Evolutionary conservation across 1,140 invertebrate genomes (phyloP), one percentile per base, ranked within the genome.

Genomic region (Tetragonula clypearis): DNA sequence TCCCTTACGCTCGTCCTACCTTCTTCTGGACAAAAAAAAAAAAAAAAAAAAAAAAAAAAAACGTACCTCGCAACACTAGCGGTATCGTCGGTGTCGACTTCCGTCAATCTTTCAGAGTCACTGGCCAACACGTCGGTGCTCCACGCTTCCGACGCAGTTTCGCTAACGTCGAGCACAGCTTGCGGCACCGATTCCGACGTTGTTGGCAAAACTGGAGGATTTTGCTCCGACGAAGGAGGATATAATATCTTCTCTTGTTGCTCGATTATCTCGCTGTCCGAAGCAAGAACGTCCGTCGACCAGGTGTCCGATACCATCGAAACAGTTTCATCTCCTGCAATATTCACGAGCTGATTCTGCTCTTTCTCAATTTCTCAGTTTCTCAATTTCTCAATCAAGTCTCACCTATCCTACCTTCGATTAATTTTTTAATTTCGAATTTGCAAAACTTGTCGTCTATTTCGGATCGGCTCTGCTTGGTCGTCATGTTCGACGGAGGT

Each of bases 371-470:
- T n/a, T n/a, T n/a, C n/a, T n/a, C n/a, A n/a, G n/a, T 30, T 30
- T 30, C 30, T 30, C 30, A 30, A 30, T 30, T 30, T 30, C 1
- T 30, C 30, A 30, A 30, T 30, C 30, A 30, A 30, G 30, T 30
- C 30, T 30, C 30, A 4, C 35, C 35, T 35, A 4, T 4, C 35
- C 3, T 35, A 95, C 97, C 97, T 95, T 98, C 97, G 79, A 97
- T 96, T 58, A 98, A 94, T 92, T 98, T 98, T 94, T 98, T 98
- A 58, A 99, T 98, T 92, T 99, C 99, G 95, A 99, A 99, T 95
- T 99, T 99, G 91, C 99, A 99, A 96, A 99, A 99, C 94, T 99
- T 99, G 86, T 99, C 99, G 90, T 99, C 99, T 81, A 99, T 98
- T 92, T 99, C 99, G 83, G 97, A 98, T 14, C 97, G 95, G 49